Evolutionary conservation across 30 jellyfish, hydroid and myxozoan genomes (phyloP).

Genomic region (Chironex yamaguchii): DNA sequence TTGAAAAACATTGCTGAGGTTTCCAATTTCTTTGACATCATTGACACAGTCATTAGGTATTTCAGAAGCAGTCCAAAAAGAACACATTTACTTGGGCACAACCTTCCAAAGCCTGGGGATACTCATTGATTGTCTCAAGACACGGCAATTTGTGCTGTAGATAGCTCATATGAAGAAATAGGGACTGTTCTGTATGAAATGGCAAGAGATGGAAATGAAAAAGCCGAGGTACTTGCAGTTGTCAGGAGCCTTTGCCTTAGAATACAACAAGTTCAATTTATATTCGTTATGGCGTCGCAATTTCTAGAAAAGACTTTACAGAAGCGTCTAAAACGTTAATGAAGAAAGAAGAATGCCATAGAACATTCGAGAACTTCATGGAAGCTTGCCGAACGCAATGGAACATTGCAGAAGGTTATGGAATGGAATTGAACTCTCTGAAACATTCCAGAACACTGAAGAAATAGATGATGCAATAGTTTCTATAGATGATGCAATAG

Average conservation of each 20-base stretch:
- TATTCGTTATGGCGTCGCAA: neutral
- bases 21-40: constrained; percentile 20
- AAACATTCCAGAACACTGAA: too few species aligned
- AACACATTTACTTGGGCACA: constrained; percentile 33
- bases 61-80: constrained; percentile 55
- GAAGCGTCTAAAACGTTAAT: too few species aligned
- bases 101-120: constrained; percentile 48
- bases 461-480: too few species aligned
- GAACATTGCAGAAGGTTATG: too few species aligned
- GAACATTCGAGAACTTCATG: too few species aligned
- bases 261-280: neutral
- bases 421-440: too few species aligned
- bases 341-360: too few species aligned
- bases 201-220: constrained; percentile 3
- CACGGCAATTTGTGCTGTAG: constrained; percentile 29
- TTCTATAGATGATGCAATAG: too few species aligned
- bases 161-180: constrained; percentile 32
- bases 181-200: constrained; percentile 35
- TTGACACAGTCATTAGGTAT: constrained; percentile 1
- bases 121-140: constrained; percentile 38
- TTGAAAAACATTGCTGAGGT: constrained; percentile 20
- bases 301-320: too few species aligned
- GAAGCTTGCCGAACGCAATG: too few species aligned
- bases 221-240: constrained; percentile 13
- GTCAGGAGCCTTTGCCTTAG: constrained; percentile 11